phyloP scores from a whole-genome alignment of 2,888 invertebrate genomes.

The Allygus modestus region DNA sequence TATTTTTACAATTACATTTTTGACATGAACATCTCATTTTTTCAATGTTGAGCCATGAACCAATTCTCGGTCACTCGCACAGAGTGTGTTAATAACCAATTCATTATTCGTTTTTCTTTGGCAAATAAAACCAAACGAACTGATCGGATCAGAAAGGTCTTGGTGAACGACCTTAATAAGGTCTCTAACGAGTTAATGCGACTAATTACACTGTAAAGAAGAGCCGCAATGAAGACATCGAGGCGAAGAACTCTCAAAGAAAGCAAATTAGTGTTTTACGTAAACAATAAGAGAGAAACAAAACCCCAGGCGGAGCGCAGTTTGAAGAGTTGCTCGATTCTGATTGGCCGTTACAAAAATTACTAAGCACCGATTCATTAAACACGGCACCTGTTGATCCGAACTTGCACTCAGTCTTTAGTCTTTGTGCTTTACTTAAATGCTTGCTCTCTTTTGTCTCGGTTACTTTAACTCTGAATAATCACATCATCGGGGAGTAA shows the following conservation, averaged over 20 bases:
- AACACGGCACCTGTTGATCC: constrained; percentile 35
- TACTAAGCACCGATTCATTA: constrained; percentile 47
- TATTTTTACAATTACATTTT: no score
- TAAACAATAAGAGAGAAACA: constrained; percentile 54
- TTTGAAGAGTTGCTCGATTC: constrained; percentile 49
- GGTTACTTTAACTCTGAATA: not conserved
- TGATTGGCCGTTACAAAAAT: constrained; percentile 58
- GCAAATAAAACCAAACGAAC: not conserved
- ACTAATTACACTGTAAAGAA: constrained; percentile 5
- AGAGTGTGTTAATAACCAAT: no score
- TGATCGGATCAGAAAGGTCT: not conserved
- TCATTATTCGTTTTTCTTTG: no score
- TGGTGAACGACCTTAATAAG: constrained; percentile 1
- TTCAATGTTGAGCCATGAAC: no score
- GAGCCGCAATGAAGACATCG: constrained; percentile 25
- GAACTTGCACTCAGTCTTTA: no score
- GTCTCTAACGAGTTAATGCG: not conserved
- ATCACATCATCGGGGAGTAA: no score
- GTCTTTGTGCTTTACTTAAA: not conserved
- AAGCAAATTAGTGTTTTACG: constrained; percentile 53
- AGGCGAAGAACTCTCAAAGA: constrained; percentile 19
- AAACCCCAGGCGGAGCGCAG: constrained; percentile 30
- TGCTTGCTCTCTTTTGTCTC: not conserved
- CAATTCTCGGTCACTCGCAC: no score
- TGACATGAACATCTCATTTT: no score